Evolutionary conservation across 2,113 vertebrate species (phyloP).

Genomic region (Tauraco erythrolophus): DNA sequence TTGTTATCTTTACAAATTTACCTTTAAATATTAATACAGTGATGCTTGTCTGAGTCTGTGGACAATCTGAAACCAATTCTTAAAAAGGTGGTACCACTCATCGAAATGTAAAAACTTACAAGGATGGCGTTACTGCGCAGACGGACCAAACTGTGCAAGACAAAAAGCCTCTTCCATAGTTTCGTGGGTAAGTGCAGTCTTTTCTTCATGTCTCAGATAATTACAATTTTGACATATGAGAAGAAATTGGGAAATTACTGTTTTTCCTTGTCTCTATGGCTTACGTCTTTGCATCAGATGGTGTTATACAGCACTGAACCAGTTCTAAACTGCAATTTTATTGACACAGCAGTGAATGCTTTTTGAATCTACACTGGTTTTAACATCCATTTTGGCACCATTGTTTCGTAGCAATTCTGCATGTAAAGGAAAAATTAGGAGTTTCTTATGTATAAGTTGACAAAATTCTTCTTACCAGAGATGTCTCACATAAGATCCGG

Average conservation of each 20-base stretch:
- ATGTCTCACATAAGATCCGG: conserved; percentile 95
- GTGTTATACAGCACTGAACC: not conserved
- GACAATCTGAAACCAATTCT: not conserved
- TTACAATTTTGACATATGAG: not conserved
- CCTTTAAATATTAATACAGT: not conserved
- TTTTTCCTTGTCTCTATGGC: not conserved
- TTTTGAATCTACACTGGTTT: not conserved
- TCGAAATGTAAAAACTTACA: not conserved
- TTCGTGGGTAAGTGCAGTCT: not conserved
- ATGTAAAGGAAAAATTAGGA: not conserved
- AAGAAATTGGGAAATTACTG: not conserved
- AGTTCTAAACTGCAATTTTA: not conserved
- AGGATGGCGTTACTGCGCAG: not conserved
- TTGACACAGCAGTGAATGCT: not conserved
- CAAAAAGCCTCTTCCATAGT: not conserved
- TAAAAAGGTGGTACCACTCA: not conserved
- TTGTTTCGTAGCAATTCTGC: not conserved
- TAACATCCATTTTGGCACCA: not conserved
- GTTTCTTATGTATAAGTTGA: not conserved
- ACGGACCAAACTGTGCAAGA: not conserved
- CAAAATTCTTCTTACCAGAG: conserved; percentile 84
- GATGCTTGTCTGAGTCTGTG: not conserved
- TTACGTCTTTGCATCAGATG: not conserved
- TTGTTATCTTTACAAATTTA: not conserved
- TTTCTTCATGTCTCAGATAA: not conserved